These are phyloP conservation scores for Dendropsophus ebraccatus DNA, from an alignment of 2,113 vertebrate species.

Conservation along the genomic window DNA sequence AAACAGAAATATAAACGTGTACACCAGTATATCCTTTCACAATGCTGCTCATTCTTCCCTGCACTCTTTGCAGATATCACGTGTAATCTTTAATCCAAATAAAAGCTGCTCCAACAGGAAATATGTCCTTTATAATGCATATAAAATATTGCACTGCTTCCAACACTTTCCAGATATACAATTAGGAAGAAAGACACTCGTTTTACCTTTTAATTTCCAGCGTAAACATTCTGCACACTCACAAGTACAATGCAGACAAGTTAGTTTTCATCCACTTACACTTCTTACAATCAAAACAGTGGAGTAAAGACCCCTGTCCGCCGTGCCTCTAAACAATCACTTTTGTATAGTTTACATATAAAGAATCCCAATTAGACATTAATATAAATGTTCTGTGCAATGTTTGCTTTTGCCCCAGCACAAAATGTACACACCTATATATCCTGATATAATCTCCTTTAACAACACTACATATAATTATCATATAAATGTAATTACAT, in stretches of 20 bases:
- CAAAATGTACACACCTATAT: not conserved
- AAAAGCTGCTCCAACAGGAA: conserved; percentile 1
- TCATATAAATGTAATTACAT: conserved; percentile 34
- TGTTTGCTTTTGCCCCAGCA: conserved; percentile 4
- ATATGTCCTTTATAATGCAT: not conserved
- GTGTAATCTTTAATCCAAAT: conserved; percentile 4
- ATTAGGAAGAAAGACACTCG: not conserved
- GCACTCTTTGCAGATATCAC: not conserved
- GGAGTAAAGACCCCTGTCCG: not conserved
- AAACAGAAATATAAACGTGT: not conserved
- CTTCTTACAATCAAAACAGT: not conserved
- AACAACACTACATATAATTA: conserved; percentile 36
- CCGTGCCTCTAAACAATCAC: not conserved
- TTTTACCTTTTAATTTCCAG: not conserved
- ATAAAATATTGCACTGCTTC: conserved; percentile 16
- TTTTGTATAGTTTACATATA: not conserved
- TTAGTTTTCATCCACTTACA: not conserved
- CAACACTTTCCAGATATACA: not conserved
- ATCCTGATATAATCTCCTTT: conserved; percentile 2
- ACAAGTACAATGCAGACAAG: not conserved
- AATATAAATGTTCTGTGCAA: not conserved
- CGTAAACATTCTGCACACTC: not conserved
- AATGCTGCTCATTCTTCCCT: not conserved
- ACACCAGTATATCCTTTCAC: not conserved
- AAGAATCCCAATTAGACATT: not conserved